Conservation (phyloP, 2,113 vertebrate genomes). For the Oriolus oriolus region DNA sequence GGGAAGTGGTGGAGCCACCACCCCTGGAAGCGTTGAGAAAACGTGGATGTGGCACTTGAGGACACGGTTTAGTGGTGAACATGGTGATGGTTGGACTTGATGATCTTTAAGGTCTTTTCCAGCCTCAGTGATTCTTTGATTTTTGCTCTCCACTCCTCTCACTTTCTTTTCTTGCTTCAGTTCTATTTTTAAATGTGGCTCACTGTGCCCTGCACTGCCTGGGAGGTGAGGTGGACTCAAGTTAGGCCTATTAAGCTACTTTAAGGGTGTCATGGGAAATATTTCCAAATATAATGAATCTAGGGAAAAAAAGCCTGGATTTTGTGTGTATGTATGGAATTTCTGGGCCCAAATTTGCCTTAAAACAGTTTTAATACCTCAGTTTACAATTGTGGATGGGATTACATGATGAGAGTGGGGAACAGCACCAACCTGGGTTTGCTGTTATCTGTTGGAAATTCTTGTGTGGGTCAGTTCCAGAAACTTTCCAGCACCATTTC, state of each 20-base stretch:
- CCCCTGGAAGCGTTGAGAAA: background rate
- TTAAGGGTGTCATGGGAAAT: background rate
- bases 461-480: background rate
- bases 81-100: background rate
- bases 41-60: background rate
- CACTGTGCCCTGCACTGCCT: background rate
- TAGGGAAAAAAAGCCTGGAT: background rate
- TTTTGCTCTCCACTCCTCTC: background rate
- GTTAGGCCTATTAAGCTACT: background rate
- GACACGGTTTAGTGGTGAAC: background rate
- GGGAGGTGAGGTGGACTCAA: background rate
- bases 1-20: background rate
- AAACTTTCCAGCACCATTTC: background rate
- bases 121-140: background rate
- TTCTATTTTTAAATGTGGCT: background rate
- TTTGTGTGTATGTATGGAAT: accelerated
- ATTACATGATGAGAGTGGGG: background rate
- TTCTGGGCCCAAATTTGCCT: background rate
- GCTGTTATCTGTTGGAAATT: background rate
- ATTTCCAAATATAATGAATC: background rate
- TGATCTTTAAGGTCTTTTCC: background rate
- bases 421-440: accelerated
- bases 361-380: background rate
- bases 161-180: background rate
- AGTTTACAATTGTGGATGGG: background rate